Evolutionary conservation across 53 echinoderm and acorn worm species (phyloP).

Genomic region (Temnopleurus reevesii): DNA sequence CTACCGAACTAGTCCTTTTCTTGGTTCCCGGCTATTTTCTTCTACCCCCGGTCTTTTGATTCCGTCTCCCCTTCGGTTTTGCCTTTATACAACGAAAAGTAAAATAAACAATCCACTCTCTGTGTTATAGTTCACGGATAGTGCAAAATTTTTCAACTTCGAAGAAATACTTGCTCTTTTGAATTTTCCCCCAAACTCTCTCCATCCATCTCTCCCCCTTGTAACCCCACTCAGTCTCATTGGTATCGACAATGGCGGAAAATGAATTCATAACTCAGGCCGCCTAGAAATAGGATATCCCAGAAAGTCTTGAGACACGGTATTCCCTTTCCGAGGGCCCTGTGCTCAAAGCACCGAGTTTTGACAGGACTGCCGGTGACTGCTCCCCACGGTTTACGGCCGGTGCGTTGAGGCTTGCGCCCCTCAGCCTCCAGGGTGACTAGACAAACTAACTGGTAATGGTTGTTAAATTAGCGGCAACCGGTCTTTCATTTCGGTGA

Average conservation of each 20-base stretch:
- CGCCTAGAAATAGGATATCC: slow-evolving; percentile 35
- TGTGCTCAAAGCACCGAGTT: neutral
- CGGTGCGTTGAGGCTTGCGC: neutral
- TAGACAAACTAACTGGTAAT: slow-evolving; percentile 41
- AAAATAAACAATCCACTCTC: slow-evolving; percentile 36
- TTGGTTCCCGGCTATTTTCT: slow-evolving; percentile 13
- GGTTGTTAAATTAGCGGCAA: slow-evolving; percentile 50
- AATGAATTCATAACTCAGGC: slow-evolving; percentile 54
- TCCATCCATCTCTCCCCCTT: neutral
- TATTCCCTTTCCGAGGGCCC: slow-evolving; percentile 40
- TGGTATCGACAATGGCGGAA: slow-evolving; percentile 36
- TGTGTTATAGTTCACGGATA: slow-evolving; percentile 15
- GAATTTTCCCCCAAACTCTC: neutral
- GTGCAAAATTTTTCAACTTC: slow-evolving; percentile 21
- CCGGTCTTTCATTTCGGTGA: neutral
- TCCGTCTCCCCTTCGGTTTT: neutral
- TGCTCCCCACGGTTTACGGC: neutral
- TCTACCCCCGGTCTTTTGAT: neutral
- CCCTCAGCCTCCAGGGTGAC: neutral
- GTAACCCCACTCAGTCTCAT: neutral
- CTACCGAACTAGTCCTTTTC: neutral
- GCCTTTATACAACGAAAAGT: neutral
- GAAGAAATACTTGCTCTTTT: neutral
- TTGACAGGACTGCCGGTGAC: slow-evolving; percentile 10
- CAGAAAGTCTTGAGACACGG: neutral